Evolutionary conservation across 2,113 vertebrate species (phyloP), one percentile per base, ranked within the genome.

Genomic region (Emydocephalus ijimae): DNA sequence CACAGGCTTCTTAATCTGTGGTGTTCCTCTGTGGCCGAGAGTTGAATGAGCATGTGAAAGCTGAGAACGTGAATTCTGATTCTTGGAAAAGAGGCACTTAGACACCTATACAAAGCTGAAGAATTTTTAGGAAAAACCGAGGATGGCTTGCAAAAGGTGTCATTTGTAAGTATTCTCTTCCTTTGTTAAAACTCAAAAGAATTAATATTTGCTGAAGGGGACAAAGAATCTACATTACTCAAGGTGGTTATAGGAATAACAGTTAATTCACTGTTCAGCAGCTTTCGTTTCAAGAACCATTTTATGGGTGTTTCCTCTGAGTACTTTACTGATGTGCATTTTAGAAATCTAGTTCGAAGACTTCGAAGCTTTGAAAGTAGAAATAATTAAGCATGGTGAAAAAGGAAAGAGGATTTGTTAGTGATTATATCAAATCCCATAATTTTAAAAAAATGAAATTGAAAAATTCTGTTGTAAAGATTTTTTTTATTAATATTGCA

Each of bases 71-170:
- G 95, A 97, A 96, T 97, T 93, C 92, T 95, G 92, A 93, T 26
- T 95, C 93, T 69, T 89, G 94, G 95, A 92, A 94, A 95, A 96
- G 95, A 94, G 90, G 93, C 97, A 94, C 94, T 90, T 90, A 97
- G 96, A 89, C 91, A 95, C 92, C 92, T 56, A 94, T 95, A 94
- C 93, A 96, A 95, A 96, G 96, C 95, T 94, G 93, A 74, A 94
- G 81, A 93, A 91, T 94, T 20, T 93, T 94, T 94, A 81, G 81
- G 56, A 89, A 92, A 92, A 95, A 86, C 95, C 95, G 52, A 97
- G 97, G 95, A 98, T 99, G 98, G 98, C 98, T 94, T 98, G 98
- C 97, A 97, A 98, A 97, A 97, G 97, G 96, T 98, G 98, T 97
- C 98, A 98, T 97, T 98, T 98, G 99, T 99, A 98, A 99, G 99